Evolutionary conservation across 92 coral and sea anemone species (phyloP).

Genomic region (Virgularia gustaviana): DNA sequence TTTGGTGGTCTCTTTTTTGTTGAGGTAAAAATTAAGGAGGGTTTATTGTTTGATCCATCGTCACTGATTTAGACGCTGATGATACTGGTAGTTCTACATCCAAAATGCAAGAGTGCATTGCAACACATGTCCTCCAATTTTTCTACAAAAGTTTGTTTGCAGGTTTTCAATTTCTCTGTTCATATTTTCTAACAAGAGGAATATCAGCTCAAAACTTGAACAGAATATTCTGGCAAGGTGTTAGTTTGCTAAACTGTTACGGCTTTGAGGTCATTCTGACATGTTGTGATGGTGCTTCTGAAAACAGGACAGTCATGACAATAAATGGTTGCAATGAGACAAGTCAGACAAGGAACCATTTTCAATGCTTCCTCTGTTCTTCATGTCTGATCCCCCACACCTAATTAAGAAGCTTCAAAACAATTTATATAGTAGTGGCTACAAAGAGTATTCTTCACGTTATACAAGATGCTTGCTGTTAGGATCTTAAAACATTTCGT

Average conservation of each 20-base stretch:
- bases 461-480: conserved; percentile 34
- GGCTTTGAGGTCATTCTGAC: conserved; percentile 40
- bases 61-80: conserved; percentile 33
- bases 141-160: conserved; percentile 45
- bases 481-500: conserved; percentile 30
- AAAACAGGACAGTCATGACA: conserved; percentile 46
- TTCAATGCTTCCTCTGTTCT: conserved; percentile 34
- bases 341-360: conserved; percentile 44
- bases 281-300: conserved; percentile 62
- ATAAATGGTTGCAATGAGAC: conserved; percentile 50
- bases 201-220: conserved; percentile 44
- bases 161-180: conserved; percentile 55
- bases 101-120: conserved; percentile 1
- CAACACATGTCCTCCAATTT: conserved; percentile 60
- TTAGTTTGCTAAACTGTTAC: conserved; percentile 53
- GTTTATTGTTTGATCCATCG: conserved; percentile 36
- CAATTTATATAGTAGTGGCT: conserved; percentile 51
- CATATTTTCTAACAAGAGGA: conserved; percentile 54
- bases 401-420: conserved; percentile 53
- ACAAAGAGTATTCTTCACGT: conserved; percentile 31
- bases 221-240: conserved; percentile 62
- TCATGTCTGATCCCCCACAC: conserved; percentile 61
- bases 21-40: conserved; percentile 38
- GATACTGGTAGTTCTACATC: not conserved
- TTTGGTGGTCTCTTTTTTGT: conserved; percentile 37